Conservation (phyloP, 2,797 vertebrate genomes). For the Amphiprion clarkii region DNA sequence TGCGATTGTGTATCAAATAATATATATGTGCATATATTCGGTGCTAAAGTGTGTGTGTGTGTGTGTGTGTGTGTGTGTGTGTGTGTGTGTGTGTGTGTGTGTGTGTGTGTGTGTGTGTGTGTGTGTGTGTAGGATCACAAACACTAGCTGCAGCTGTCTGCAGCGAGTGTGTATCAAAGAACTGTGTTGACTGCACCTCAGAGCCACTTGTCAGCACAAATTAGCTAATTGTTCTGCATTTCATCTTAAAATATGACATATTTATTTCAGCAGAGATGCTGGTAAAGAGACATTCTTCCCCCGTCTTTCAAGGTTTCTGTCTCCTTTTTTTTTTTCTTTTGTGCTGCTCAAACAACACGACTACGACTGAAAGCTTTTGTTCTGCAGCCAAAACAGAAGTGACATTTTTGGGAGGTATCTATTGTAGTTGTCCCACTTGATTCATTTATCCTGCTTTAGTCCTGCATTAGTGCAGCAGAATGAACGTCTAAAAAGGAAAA, state of each 20-base stretch:
- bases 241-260: constrained; percentile 12
- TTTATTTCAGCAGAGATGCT: constrained; percentile 9
- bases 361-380: neutral
- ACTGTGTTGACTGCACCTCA: constrained; percentile 33
- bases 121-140: constrained; percentile 12
- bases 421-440: neutral
- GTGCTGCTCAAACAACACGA: neutral
- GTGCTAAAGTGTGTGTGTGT: constrained; percentile 2
- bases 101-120: too few relatives aligned
- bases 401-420: neutral
- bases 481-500: neutral
- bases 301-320: neutral
- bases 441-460: constrained; percentile 1
- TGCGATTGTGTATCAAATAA: neutral
- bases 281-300: neutral
- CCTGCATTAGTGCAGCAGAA: neutral
- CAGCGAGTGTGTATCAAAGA: constrained; percentile 31
- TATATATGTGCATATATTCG: too few relatives aligned
- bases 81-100: too few relatives aligned
- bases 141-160: neutral
- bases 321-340: neutral
- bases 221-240: constrained; percentile 55
- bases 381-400: neutral
- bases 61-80: too few relatives aligned
- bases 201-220: constrained; percentile 38